Evolutionary conservation across 2,113 vertebrate genomes (phyloP), one percentile per base, ranked within the genome.

Genomic region (Shinisaurus crocodilurus): DNA sequence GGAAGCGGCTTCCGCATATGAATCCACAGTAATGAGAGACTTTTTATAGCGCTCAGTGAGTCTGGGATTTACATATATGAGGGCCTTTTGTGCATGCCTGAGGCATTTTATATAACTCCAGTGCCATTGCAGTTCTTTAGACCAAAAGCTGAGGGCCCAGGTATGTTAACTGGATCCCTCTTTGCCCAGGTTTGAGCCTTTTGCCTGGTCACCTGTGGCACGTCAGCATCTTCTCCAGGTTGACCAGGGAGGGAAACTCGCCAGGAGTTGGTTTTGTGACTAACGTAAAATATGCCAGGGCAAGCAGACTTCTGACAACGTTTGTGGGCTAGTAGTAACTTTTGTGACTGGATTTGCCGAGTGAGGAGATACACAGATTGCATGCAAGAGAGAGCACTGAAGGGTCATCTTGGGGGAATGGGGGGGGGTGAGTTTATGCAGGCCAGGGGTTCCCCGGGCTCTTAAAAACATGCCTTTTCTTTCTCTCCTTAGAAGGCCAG

Each of bases 401-500:
- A 45, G 34, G 76, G 67, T 25, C 32, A 25, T 34, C 32, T 5
- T 54, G 69, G 69, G 32, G 32, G 10, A 0, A 45, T 34, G 12
- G 15, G 6, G n/a, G 8, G 10, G 54, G n/a, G 29, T 7, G n/a
- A 37, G 34, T 7, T 37, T 32, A 13, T 3, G 70, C 6, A 45
- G n/a, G n/a, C 48, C 50, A 54, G 54, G 34, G 48, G 70, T 27
- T 60, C 23, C 25, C 70, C 12, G 76, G 67, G 57, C 90, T 88
- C 92, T 96, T 90, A 96, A 93, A 32, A 93, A n/a, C 20, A 40
- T 77, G 18, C 89, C 76, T 94, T 60, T 90, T 82, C 91, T 77
- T 92, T 97, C 96, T 96, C 92, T 91, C 92, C 65, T 0, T 96
- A 98, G 98, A 98, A 95, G 95, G 97, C 93, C 98, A 97, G 94